Conservation (phyloP, 2,888 invertebrate genomes). For the Pemphredon lugubris region DNA sequence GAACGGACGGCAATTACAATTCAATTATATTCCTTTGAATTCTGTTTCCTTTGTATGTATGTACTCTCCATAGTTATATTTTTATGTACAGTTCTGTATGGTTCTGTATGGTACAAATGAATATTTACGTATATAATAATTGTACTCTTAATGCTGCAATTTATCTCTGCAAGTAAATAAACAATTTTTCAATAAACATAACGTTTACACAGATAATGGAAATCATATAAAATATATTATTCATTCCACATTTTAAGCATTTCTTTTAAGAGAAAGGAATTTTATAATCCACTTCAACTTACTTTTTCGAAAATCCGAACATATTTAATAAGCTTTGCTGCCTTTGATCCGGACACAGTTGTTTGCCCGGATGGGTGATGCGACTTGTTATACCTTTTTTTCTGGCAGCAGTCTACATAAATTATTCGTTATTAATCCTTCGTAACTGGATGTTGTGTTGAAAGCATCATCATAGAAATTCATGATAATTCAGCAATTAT, state of each 20-base stretch:
- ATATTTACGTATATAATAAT: too few species aligned
- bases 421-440: neutral
- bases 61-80: too few species aligned
- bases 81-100: too few species aligned
- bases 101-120: too few species aligned
- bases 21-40: too few species aligned
- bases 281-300: conserved; percentile 14
- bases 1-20: too few species aligned
- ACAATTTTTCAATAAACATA: neutral
- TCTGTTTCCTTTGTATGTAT: too few species aligned
- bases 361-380: too few species aligned
- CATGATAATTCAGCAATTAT: neutral
- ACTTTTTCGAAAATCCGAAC: conserved; percentile 84
- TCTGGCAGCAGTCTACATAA: conserved; percentile 28
- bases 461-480: neutral
- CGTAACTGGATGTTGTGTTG: neutral
- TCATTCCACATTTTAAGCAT: neutral
- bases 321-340: conserved; percentile 85
- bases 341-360: conserved; percentile 77
- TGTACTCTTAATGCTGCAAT: too few species aligned
- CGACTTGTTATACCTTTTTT: conserved; percentile 70
- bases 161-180: too few species aligned
- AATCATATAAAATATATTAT: neutral
- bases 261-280: neutral
- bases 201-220: neutral